phyloP scores from a whole-genome alignment of 1,140 invertebrate species.

The Episyrphus balteatus region DNA sequence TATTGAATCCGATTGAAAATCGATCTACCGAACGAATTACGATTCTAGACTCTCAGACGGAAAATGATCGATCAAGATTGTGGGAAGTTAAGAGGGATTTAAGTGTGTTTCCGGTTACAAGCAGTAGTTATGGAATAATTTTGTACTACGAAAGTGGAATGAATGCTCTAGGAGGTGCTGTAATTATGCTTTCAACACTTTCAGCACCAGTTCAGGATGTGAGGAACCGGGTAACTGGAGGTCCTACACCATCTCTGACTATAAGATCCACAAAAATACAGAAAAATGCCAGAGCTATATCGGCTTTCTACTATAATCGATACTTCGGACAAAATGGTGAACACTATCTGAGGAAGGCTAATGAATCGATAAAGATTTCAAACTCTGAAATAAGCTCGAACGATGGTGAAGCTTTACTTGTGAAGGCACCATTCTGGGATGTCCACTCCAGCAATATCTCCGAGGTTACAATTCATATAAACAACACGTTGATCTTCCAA shows the following conservation, averaged over 20 bases:
- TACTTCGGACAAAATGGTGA: conserved; percentile 73
- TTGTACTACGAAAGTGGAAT: conserved; percentile 71
- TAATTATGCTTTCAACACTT: conserved; percentile 71
- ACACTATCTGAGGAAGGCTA: conserved; percentile 73
- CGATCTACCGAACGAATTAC: conserved; percentile 70
- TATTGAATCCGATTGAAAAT: conserved; percentile 79
- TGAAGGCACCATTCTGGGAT: conserved; percentile 76
- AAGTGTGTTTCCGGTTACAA: conserved; percentile 75
- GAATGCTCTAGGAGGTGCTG: conserved; percentile 65
- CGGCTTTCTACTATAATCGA: conserved; percentile 80
- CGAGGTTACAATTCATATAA: conserved; percentile 75
- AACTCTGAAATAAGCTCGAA: conserved; percentile 73
- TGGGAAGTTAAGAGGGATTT: conserved; percentile 75
- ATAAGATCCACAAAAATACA: conserved; percentile 62
- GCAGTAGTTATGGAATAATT: conserved; percentile 69
- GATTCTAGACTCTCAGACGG: conserved; percentile 61
- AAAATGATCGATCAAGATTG: conserved; percentile 46
- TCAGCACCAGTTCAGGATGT: conserved; percentile 56
- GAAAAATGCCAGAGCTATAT: conserved; percentile 69
- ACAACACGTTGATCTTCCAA: conserved; percentile 68
- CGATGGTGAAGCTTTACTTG: conserved; percentile 62
- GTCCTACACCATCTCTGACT: conserved; percentile 61
- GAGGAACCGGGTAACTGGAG: conserved; percentile 56
- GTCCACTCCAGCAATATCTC: conserved; percentile 69
- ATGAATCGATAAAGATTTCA: conserved; percentile 72